These are phyloP conservation scores for Drosophila tripunctata DNA, from an alignment of 2,888 invertebrate species.

Conservation along the genomic window DNA sequence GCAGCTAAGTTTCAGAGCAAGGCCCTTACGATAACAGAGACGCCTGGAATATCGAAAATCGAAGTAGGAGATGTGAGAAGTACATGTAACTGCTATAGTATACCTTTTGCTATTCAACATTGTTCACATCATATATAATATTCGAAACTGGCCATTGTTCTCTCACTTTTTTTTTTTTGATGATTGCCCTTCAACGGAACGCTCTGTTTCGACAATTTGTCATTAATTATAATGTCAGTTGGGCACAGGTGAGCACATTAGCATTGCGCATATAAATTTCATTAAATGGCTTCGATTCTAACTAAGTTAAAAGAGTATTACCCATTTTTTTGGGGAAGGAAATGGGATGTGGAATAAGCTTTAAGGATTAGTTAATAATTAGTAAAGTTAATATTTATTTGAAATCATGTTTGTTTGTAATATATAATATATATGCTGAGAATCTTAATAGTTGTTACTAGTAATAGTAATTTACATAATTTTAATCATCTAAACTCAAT, in stretches of 20 bases:
- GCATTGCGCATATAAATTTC: constrained; percentile 64
- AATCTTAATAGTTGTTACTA: no score
- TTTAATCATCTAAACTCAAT: no score
- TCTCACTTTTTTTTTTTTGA: constrained; percentile 19
- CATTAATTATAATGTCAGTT: constrained; percentile 74
- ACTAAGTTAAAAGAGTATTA: constrained; percentile 5
- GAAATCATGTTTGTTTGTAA: neutral
- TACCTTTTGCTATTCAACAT: constrained; percentile 12
- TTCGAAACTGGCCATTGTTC: constrained; percentile 43
- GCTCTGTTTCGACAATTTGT: constrained; percentile 49
- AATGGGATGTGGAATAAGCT: neutral
- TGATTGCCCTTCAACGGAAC: constrained; percentile 53
- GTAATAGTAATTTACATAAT: no score
- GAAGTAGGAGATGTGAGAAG: constrained; percentile 33
- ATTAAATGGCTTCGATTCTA: constrained; percentile 48
- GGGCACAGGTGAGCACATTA: constrained; percentile 64
- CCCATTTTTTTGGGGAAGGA: neutral
- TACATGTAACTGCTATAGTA: neutral
- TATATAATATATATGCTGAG: no score
- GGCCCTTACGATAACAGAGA: constrained; percentile 2
- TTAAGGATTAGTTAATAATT: neutral
- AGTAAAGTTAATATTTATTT: no score
- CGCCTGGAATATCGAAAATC: constrained; percentile 57
- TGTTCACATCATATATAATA: constrained; percentile 27
- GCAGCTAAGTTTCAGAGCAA: constrained; percentile 36